Base-by-base conservation (phyloP, 2,797 vertebrate genomes). In the Linurgus olivaceus region DNA sequence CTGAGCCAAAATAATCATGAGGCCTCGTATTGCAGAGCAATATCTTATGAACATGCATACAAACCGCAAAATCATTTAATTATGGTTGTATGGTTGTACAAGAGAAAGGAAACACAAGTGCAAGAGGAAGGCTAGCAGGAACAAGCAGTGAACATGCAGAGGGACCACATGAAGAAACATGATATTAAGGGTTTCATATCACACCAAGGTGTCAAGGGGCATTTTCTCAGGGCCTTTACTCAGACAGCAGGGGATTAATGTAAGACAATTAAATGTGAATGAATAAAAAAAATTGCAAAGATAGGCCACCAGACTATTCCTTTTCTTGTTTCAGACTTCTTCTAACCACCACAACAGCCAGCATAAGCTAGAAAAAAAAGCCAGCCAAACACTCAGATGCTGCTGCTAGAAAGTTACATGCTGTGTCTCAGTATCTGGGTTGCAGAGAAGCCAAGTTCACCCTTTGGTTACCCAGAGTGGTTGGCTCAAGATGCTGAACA, bases 321-420 rank as follows among this genome's bases (percentile, higher is more conserved):
- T 70, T 55, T 94, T 93, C 91, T 96, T 96, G 62, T 29, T 80
- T 93, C 37, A 95, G 84, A 72, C 37, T 93, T 96, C 85, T 88
- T 95, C 31, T 28, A 94, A 61, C 68, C 70, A 88, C 55, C 68
- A 77, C 28, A 28, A 94, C 71, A 90, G 81, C 59, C 84, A 96
- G 79, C 78, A 83, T 88, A 97, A 96, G 76, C 65, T 88, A 86
- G 80, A 95, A 92, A 92, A 94, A 97, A 96, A 97, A 75, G 81
- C 83, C 73, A 96, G 82, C 42, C 91, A 85, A 97, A 92, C 42
- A 86, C 57, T 85, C 85, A 97, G 87, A 84, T 94, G 83, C 57
- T 86, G 42, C 50, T 97, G 61, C 52, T 91, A 50, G 79, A 94
- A 97, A 97, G 94, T 70, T 47, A 21, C 35, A 42, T 58, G 48